A percentile compares a stretch with the other conserved stretches of the same genome.
Conservation (phyloP, 2,797 vertebrate species). For the Spinus olivaceus region DNA sequence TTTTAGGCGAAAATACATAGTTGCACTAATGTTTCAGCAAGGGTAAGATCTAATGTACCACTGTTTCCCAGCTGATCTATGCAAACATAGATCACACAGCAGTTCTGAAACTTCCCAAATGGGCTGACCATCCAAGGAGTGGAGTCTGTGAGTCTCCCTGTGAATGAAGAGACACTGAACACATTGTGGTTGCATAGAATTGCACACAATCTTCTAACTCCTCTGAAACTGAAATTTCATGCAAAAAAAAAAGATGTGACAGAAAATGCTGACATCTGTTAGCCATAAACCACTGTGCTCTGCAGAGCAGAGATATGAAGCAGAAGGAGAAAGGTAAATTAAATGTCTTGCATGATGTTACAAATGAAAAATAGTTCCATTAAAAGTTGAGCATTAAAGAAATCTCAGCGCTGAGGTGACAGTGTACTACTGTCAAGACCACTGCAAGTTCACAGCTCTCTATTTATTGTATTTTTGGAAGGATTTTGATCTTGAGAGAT, state of each 20-base stretch:
- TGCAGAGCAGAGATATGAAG: neutral
- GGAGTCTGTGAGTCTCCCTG: neutral
- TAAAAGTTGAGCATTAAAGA: neutral
- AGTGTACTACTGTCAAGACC: neutral
- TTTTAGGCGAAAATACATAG: neutral
- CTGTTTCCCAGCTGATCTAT: neutral
- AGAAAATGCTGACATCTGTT: neutral
- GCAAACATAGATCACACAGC: neutral
- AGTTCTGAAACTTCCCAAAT: neutral
- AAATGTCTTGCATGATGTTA: neutral
- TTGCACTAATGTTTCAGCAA: fast-evolving
- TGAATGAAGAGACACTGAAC: neutral
- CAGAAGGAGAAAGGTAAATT: neutral
- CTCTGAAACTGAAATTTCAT: neutral
- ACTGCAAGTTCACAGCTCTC: neutral
- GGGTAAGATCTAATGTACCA: neutral
- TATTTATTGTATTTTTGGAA: conserved; percentile 31
- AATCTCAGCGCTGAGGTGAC: neutral
- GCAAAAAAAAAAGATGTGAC: neutral
- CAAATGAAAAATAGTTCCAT: neutral
- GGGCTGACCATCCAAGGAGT: neutral
- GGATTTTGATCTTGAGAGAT: conserved; percentile 54
- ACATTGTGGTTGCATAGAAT: neutral
- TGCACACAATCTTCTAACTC: neutral
- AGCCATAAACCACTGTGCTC: neutral